Base-by-base conservation (phyloP, 2,797 vertebrate species). In the Miichthys miiuy region DNA sequence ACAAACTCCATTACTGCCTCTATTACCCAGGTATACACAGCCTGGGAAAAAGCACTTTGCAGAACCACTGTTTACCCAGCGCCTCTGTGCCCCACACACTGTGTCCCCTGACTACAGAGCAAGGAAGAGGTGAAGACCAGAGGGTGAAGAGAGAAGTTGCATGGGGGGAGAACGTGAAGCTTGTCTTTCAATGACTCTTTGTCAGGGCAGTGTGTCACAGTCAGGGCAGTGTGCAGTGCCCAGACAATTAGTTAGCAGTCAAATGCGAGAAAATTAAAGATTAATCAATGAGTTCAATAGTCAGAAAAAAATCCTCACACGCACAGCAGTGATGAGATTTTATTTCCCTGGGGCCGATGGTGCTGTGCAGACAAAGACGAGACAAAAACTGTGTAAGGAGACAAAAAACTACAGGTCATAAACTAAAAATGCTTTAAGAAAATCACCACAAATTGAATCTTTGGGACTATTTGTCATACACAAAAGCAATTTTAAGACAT, bases 1-100 rank as follows among this genome's bases (percentile, higher is more conserved):
- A 79, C 90, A 94, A 93, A 93, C 90, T 89, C 91, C 89, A 92
- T 93, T 92, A 92, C 88, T 82, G 85, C 90, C 82, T 90, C 89
- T 87, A 89, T 93, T 93, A 92, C 89, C 75, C 87, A 73, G 88
- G 89, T 89, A 89, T 85, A 92, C 88, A 88, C 77, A 90, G 89
- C 54, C 78, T 17, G 27, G 82, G 80, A 84, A 88, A 87, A 91
- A 89, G 83, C 88, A 92, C 89, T 92, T 90, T 90, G 81, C 88
- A 85, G 83, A 88, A 86, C 83, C 71, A 73, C 82, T 92, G 88
- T 94, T 94, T 92, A 90, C 88, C 82, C 69, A 88, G 71, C 75
- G 80, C 87, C 84, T 80, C 54, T 61, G 70, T 78, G 87, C 84
- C 81, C 80, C 79, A 60, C 69, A 64, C 72, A 52, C 63, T 68